Percentiles rank a stretch among this genome's conserved stretches.
Conservation (phyloP, 2,797 vertebrate genomes). For the Falco columbarius region DNA sequence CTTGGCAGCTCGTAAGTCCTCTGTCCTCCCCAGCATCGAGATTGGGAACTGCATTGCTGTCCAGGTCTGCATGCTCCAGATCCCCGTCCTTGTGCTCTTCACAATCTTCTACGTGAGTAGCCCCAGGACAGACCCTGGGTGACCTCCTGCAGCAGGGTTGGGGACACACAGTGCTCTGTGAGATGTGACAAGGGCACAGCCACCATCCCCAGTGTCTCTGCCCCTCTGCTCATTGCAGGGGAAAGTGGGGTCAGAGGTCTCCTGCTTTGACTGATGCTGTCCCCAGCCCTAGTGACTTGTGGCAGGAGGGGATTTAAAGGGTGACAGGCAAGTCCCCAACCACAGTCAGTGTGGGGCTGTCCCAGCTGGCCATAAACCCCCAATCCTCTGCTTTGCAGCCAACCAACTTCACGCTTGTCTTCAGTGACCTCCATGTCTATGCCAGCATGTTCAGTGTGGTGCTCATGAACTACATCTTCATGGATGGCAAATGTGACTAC, state of each 20-base stretch:
- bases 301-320: background rate
- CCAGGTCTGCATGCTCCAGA: slow-evolving; percentile 95
- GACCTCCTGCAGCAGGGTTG: fast-evolving
- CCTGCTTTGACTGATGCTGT: background rate
- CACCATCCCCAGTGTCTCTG: fast-evolving
- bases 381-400: slow-evolving; percentile 65
- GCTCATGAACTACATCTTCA: slow-evolving; percentile 88
- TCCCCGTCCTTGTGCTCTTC: slow-evolving; percentile 89
- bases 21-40: slow-evolving; percentile 82
- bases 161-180: fast-evolving
- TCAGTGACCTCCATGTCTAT: slow-evolving; percentile 87
- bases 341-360: fast-evolving
- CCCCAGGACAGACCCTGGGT: background rate
- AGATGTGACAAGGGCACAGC: fast-evolving
- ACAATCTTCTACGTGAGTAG: slow-evolving; percentile 88
- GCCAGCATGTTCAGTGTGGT: slow-evolving; percentile 88
- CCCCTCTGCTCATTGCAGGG: background rate
- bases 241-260: background rate
- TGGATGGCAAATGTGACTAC: slow-evolving; percentile 92
- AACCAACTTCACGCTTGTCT: slow-evolving; percentile 83
- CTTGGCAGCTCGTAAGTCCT: background rate
- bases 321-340: background rate
- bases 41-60: slow-evolving; percentile 90
- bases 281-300: fast-evolving
- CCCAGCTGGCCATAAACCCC: background rate